These are phyloP conservation scores for Muntiacus reevesi DNA, from an alignment of 2,113 vertebrate genomes.

Conservation along the genomic window DNA sequence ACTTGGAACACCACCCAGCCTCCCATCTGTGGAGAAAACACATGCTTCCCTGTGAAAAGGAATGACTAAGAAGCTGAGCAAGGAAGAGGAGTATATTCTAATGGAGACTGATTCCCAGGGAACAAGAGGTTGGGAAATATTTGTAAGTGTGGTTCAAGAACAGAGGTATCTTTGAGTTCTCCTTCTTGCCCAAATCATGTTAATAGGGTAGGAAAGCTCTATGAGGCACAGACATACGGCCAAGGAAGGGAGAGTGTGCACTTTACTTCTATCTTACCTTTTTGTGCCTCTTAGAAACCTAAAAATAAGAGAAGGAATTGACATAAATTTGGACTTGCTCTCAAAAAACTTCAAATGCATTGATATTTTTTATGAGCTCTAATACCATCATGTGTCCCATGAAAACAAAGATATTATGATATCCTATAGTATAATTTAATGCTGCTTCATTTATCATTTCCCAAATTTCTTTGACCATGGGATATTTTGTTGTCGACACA, in stretches of 20 bases:
- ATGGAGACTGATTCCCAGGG: not conserved
- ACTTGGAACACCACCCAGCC: not conserved
- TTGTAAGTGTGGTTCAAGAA: not conserved
- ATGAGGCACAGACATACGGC: not conserved
- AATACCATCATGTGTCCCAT: not conserved
- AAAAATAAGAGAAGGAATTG: not conserved
- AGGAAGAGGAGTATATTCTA: not conserved
- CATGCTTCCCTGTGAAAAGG: not conserved
- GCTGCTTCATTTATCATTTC: not conserved
- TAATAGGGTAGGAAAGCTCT: not conserved
- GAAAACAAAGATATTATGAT: not conserved
- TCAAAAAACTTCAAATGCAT: not conserved
- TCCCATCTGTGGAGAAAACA: not conserved
- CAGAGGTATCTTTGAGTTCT: not conserved
- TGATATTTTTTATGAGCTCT: not conserved
- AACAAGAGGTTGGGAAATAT: not conserved
- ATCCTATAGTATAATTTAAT: not conserved
- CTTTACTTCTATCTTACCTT: not conserved
- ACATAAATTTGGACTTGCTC: not conserved
- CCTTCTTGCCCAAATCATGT: not conserved
- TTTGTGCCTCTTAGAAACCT: not conserved
- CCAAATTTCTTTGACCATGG: not conserved
- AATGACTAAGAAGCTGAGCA: not conserved
- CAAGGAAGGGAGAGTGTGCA: not conserved
- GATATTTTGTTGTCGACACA: not conserved